Evolutionary conservation across 1,140 invertebrate species (phyloP).

Genomic region (Drosophila navojoa): DNA sequence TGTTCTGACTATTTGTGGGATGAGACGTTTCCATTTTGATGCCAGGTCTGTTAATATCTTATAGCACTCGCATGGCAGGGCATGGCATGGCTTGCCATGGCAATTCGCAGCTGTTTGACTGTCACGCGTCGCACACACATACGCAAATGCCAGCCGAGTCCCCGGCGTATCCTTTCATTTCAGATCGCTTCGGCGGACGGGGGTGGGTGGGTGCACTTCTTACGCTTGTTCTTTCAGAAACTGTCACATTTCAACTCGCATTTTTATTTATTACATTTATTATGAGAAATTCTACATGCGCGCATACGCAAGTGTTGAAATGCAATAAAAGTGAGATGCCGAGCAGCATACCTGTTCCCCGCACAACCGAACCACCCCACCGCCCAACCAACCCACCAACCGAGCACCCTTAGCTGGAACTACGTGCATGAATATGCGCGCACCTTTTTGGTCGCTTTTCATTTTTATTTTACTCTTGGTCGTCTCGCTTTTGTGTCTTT

Average conservation of each 20-base stretch:
- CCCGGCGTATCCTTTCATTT: slow-evolving; percentile 19
- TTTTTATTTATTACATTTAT: slow-evolving; percentile 83
- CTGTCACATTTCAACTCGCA: slow-evolving; percentile 80
- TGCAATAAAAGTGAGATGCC: slow-evolving; percentile 82
- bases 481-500: slow-evolving; percentile 7
- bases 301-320: slow-evolving; percentile 78
- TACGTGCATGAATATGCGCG: slow-evolving; percentile 75
- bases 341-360: slow-evolving; percentile 32
- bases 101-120: slow-evolving; percentile 30
- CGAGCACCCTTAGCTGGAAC: slow-evolving; percentile 10
- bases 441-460: slow-evolving; percentile 59
- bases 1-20: neutral
- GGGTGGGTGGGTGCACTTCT: neutral
- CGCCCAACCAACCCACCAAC: slow-evolving; percentile 2
- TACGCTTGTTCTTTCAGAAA: slow-evolving; percentile 47
- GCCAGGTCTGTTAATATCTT: slow-evolving; percentile 56
- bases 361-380: neutral
- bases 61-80: slow-evolving; percentile 27
- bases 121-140: slow-evolving; percentile 24
- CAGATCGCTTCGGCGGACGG: neutral
- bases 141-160: slow-evolving; percentile 4
- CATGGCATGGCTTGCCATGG: neutral
- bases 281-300: slow-evolving; percentile 81
- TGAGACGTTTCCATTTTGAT: slow-evolving; percentile 26
- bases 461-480: slow-evolving; percentile 20